Percentiles rank a stretch among this genome's conserved stretches.
Conservation (phyloP, 2,797 vertebrate species). For the Percopsis omiscomaycus region DNA sequence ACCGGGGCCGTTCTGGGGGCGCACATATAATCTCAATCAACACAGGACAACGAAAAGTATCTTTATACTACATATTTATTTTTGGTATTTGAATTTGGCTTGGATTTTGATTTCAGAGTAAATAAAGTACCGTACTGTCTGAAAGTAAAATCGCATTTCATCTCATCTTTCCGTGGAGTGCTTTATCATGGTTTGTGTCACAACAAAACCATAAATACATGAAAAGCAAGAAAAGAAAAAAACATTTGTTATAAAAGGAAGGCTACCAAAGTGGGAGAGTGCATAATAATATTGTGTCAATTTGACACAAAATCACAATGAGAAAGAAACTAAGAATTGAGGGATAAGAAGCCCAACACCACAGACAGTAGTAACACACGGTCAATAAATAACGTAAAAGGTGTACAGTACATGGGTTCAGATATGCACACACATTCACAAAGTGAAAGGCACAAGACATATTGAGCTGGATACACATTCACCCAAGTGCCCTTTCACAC, state of each 20-base stretch:
- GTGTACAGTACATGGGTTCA: neutral
- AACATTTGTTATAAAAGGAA: constrained; percentile 19
- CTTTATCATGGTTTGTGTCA: neutral
- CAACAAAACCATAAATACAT: neutral
- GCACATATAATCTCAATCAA: constrained; percentile 3
- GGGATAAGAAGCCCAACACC: neutral
- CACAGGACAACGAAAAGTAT: neutral
- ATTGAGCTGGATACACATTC: constrained; percentile 52
- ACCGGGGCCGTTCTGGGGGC: too few relatives aligned
- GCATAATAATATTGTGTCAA: neutral
- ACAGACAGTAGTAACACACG: neutral
- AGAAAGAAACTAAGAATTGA: neutral
- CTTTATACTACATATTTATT: constrained; percentile 50
- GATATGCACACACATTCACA: constrained; percentile 10
- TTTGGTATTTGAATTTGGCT: constrained; percentile 35
- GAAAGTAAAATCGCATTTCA: constrained; percentile 23
- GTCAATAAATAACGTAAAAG: constrained; percentile 8
- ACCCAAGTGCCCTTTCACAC: constrained; percentile 24
- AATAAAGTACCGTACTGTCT: constrained; percentile 1
- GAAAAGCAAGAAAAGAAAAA: neutral
- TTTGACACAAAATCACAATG: constrained; percentile 43
- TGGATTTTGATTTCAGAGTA: constrained; percentile 25
- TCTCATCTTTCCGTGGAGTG: constrained; percentile 9
- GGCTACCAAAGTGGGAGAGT: constrained; percentile 11
- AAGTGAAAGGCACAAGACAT: constrained; percentile 41